Evolutionary conservation across 2,113 vertebrate genomes (phyloP).

Genomic region (Eleginops maclovinus): DNA sequence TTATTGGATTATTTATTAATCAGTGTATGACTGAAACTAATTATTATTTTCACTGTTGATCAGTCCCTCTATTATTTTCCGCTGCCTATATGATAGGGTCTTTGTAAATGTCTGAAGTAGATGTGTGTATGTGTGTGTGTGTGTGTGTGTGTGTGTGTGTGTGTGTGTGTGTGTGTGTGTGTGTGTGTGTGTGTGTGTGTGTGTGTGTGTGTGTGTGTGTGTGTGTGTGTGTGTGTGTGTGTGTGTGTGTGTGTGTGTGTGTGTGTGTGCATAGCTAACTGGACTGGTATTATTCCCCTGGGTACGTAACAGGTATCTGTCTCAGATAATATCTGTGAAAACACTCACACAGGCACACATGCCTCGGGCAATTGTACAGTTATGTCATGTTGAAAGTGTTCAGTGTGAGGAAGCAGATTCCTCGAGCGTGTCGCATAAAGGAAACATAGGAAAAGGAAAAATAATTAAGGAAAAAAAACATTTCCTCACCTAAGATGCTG

Average conservation of each 20-base stretch:
- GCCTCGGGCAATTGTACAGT: conserved; percentile 9
- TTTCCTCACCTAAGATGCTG: neutral
- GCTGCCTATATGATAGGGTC: too few species aligned
- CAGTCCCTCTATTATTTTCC: too few species aligned
- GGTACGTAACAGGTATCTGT: conserved; percentile 24
- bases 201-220: neutral
- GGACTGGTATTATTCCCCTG: conserved; percentile 3
- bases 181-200: neutral
- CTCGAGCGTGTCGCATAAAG: neutral
- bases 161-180: too few species aligned
- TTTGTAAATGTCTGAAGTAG: too few species aligned
- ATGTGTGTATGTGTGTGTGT: too few species aligned
- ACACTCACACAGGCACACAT: neutral
- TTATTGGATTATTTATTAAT: neutral
- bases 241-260: neutral
- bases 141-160: too few species aligned
- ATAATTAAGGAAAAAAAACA: too few species aligned
- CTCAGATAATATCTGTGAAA: conserved; percentile 15
- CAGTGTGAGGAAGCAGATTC: conserved; percentile 16
- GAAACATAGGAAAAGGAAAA: too few species aligned
- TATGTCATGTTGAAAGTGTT: conserved; percentile 4
- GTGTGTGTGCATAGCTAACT: neutral
- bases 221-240: neutral
- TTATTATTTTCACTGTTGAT: neutral
- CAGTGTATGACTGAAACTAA: neutral